Evolutionary conservation across 2,888 invertebrate species (phyloP).

Genomic region (Autographa gamma): DNA sequence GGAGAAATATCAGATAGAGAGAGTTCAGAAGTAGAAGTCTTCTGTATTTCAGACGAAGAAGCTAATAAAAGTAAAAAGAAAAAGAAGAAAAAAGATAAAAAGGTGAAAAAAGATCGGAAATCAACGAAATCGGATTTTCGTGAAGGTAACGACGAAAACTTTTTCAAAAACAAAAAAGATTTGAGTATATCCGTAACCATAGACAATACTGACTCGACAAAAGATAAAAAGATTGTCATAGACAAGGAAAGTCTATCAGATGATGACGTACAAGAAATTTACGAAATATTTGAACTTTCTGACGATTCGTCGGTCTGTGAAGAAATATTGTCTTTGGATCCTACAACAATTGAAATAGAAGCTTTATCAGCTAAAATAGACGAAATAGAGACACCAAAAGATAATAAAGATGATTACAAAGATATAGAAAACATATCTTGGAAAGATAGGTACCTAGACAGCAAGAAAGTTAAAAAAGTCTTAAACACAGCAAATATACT

Average conservation of each 20-base stretch:
- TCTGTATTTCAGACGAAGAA: conserved; percentile 87
- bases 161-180: conserved; percentile 62
- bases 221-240: conserved; percentile 13
- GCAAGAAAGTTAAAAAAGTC: conserved; percentile 89
- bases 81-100: conserved; percentile 83
- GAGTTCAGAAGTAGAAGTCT: conserved; percentile 83
- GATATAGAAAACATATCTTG: conserved; percentile 80
- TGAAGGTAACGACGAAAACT: conserved; percentile 76
- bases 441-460: conserved; percentile 89
- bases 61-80: conserved; percentile 64
- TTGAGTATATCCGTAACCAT: neutral
- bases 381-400: conserved; percentile 76
- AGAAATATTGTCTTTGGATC: conserved; percentile 81
- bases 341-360: conserved; percentile 81
- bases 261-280: conserved; percentile 63
- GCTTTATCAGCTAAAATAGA: conserved; percentile 85
- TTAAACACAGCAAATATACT: conserved; percentile 87
- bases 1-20: conserved; percentile 76
- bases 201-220: conserved; percentile 24
- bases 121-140: conserved; percentile 76
- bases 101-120: conserved; percentile 74
- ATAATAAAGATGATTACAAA: conserved; percentile 57
- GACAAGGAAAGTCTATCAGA: conserved; percentile 45
- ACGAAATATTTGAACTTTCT: conserved; percentile 79
- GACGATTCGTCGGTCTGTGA: conserved; percentile 81